Evolutionary conservation across 2,797 vertebrate genomes (phyloP).

Genomic region (Hirundo rustica): DNA sequence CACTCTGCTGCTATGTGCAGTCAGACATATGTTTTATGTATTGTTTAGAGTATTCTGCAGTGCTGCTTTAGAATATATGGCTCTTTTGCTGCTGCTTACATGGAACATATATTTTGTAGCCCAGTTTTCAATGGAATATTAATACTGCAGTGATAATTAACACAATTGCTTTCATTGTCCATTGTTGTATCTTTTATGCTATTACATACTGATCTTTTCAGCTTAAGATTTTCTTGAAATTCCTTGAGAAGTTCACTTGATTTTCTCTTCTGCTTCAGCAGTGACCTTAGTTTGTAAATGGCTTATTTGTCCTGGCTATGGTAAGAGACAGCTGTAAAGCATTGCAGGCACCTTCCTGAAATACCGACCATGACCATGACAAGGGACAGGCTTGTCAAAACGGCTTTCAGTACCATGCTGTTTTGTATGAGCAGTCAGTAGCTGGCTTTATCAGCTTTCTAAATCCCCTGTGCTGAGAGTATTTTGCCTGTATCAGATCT

Average conservation of each 20-base stretch:
- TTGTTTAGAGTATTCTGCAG: not conserved
- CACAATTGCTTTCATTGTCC: not conserved
- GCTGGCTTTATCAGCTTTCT: not conserved
- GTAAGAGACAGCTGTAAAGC: not conserved
- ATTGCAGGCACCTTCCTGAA: not conserved
- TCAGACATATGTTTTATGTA: not conserved
- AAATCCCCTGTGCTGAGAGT: not conserved
- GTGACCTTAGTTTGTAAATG: not conserved
- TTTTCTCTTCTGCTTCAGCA: not conserved
- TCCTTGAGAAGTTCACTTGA: not conserved
- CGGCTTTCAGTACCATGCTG: not conserved
- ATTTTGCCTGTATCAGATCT: not conserved
- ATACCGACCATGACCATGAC: not conserved
- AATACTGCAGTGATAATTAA: not conserved
- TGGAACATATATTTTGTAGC: not conserved
- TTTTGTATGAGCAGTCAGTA: not conserved
- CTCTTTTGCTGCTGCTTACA: not conserved
- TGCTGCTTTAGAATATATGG: not conserved
- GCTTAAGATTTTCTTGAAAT: not conserved
- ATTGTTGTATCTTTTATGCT: not conserved
- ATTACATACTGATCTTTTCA: not conserved
- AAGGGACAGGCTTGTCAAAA: not conserved
- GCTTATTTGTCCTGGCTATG: not conserved
- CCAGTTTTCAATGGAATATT: not conserved
- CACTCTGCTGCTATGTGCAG: not conserved